Base-by-base conservation (phyloP, 92 coral and sea anemone species). In the Epizoanthus illoricatus region DNA sequence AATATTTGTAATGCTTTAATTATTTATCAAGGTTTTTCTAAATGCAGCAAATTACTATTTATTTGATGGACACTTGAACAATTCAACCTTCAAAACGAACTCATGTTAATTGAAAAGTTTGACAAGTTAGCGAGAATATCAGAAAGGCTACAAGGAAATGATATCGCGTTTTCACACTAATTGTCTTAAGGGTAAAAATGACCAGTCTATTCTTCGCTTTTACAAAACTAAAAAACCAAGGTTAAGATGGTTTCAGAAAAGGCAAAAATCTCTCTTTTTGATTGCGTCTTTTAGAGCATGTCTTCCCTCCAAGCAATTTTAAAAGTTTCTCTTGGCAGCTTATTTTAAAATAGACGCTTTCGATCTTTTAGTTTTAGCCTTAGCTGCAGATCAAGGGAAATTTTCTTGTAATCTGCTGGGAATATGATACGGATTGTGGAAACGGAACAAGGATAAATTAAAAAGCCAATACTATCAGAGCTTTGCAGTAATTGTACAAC, bases 31-130 rank as follows among this genome's bases (percentile, higher is more conserved):
- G 91, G 82, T 87, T 84, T 28, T 87, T 75, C 87, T 84, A 90
- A 87, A 83, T 79, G 85, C 64, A 86, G 85, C 90, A 92, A 92
- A 92, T 90, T 92, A 82, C 74, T 88, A 88, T 92, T 88, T 90
- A 81, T 85, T 88, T 86, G 86, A 60, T 60, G 85, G 76, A 80
- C 87, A 67, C 86, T 87, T 84, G 83, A 84, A 69, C 75, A 56
- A 81, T 80, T 81, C 76, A 69, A 73, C 49, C 75, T 80, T 76
- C 87, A 74, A 57, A 55, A 74, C 45, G 65, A 74, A 33, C 88
- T 79, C 88, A 54, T 84, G 79, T 59, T 64, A 69, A 63, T 84
- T 55, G 85, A 61, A 78, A 78, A 63, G 39, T 59, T 64, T 78
- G 82, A 62, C 82, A 63, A 78, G 82, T 10, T 64, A 41, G 71